These are phyloP conservation scores for Fratercula arctica DNA, from an alignment of 2,797 vertebrate species.

Conservation along the genomic window DNA sequence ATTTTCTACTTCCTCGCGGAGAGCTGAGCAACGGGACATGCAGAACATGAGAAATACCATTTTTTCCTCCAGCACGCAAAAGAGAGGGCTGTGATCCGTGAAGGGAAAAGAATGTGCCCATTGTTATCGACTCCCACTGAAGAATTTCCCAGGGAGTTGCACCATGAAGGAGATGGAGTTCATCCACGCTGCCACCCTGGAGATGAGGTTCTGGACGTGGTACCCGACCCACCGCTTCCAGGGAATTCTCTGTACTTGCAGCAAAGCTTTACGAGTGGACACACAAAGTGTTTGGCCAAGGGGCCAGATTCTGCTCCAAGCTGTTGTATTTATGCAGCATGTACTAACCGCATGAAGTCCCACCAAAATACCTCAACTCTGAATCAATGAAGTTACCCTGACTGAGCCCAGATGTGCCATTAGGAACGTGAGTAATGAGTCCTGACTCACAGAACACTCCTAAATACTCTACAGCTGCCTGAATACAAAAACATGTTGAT, in stretches of 20 bases:
- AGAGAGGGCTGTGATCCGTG: not conserved
- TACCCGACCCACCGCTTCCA: rapidly evolving
- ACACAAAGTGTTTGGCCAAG: not conserved
- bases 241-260: not conserved
- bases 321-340: not conserved
- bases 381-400: not conserved
- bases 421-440: not conserved
- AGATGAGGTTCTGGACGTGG: not conserved
- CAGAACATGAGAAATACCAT: not conserved
- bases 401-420: not conserved
- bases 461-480: not conserved
- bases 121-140: not conserved
- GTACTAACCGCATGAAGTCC: not conserved
- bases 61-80: not conserved
- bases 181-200: rapidly evolving
- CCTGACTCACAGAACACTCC: not conserved
- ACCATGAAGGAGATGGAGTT: not conserved
- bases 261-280: not conserved
- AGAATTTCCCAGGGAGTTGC: not conserved
- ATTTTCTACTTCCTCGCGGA: not conserved
- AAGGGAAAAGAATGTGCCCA: not conserved
- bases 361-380: not conserved
- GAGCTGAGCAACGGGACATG: not conserved
- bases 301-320: rapidly evolving
- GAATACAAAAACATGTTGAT: not conserved